Evolutionary conservation across 2,797 vertebrate genomes (phyloP).

Genomic region (Etheostoma perlongum): DNA sequence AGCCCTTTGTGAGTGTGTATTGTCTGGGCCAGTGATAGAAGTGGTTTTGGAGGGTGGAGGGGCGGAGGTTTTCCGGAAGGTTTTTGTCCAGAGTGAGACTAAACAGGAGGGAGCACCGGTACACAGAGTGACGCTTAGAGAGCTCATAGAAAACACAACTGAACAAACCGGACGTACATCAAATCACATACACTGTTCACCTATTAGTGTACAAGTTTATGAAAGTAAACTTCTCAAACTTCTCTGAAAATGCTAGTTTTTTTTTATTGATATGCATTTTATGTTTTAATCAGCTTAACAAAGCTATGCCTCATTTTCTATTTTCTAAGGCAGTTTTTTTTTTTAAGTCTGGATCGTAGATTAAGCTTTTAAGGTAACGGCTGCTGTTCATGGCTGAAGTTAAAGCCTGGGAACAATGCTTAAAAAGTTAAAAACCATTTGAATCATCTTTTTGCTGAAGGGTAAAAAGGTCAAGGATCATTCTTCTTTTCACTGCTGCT

Average conservation of each 20-base stretch:
- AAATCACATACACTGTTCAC: neutral
- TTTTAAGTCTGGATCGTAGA: conserved; percentile 20
- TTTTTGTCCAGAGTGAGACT: conserved; percentile 75
- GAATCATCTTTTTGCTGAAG: conserved; percentile 61
- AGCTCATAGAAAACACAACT: conserved; percentile 25
- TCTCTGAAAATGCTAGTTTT: neutral
- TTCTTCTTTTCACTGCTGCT: conserved; percentile 56
- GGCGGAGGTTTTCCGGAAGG: conserved; percentile 67
- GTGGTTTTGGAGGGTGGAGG: conserved; percentile 79
- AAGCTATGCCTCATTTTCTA: conserved; percentile 14
- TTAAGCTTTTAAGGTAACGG: conserved; percentile 33
- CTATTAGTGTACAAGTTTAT: neutral
- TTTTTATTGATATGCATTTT: conserved; percentile 1
- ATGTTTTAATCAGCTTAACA: conserved; percentile 27
- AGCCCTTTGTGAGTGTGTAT: conserved; percentile 65
- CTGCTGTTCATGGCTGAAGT: conserved; percentile 39
- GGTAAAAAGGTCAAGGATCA: conserved; percentile 68
- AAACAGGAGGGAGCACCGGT: conserved; percentile 68
- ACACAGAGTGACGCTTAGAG: conserved; percentile 39
- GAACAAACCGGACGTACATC: conserved; percentile 27
- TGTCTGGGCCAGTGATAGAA: conserved; percentile 77
- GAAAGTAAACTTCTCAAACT: neutral
- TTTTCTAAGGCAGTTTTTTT: conserved; percentile 5
- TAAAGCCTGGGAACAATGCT: conserved; percentile 54
- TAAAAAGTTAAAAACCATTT: conserved; percentile 48